phyloP scores from a whole-genome alignment of 2,113 vertebrate species.

The Gallinago media region DNA sequence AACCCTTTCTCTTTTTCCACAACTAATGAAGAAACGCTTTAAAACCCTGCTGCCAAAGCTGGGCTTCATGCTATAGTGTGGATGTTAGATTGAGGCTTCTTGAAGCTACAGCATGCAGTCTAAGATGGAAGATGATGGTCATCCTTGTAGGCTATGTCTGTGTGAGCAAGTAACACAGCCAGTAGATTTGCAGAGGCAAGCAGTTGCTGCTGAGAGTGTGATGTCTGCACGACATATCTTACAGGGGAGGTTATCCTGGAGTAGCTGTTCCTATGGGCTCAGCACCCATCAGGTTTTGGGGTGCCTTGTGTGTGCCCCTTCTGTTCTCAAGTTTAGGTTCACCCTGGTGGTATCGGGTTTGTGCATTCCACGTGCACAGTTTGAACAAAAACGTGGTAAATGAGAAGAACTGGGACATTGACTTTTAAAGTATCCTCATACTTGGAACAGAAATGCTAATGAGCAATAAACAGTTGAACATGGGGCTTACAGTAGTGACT shows the following conservation, averaged over 20 bases:
- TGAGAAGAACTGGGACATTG: neutral
- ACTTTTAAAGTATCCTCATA: neutral
- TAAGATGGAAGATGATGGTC: neutral
- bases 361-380: neutral
- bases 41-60: neutral
- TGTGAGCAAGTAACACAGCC: neutral
- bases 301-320: accelerated
- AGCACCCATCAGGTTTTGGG: neutral
- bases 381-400: neutral
- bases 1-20: neutral
- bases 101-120: neutral
- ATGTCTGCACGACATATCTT: neutral
- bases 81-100: neutral
- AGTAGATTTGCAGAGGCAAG: neutral
- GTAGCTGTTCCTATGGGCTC: neutral
- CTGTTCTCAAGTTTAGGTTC: neutral
- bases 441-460: neutral
- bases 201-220: neutral
- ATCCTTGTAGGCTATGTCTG: neutral
- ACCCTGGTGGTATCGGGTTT: neutral
- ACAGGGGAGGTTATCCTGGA: neutral
- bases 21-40: neutral
- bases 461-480: neutral
- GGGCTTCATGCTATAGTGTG: neutral
- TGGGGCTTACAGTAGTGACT: neutral